Evolutionary conservation across 1,140 invertebrate species (phyloP), one percentile per base, ranked within the genome.

Genomic region (Orchestia grillus): DNA sequence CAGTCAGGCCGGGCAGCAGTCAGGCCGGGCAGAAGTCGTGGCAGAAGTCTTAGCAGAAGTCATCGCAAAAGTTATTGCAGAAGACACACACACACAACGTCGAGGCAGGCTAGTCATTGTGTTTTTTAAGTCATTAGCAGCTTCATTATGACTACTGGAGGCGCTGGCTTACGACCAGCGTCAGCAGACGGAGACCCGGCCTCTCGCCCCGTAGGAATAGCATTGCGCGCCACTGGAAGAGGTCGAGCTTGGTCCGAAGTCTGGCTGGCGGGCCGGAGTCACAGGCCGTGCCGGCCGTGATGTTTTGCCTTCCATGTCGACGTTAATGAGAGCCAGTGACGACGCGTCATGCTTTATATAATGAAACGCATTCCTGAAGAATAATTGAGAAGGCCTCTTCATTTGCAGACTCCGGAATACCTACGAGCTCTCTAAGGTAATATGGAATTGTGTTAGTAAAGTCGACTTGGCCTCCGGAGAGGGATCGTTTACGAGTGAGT

Each of bases 91-190:
- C 62, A 77, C 62, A 77, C 62, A 77, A 28, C 88, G 88, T 41
- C 44, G 44, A 47, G 44, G 43, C 92, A 11, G 92, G 92, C 92
- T 44, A 94, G 88, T 44, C 88, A 91, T 94, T 47, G 92, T 94
- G 92, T 47, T 94, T 91, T 94, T 94, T 94, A 94, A 94, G 92
- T 47, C 92, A 94, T 45, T 94, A 94, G 92, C 92, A 94, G 92
- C 41, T 94, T 94, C 92, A 94, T 94, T 94, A 94, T 94, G 92
- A 94, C 92, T 16, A 47, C 92, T 94, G 92, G 19, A 45, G 92
- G 40, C 92, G 40, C 44, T 94, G 3, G 44, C 92, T 47, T 40
- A 15, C 8, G 44, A 40, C 92, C 92, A 94, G 43, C 0, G 19
- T 94, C 40, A 0, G 44, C 36, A 0, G 43, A 0, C 6, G 92